Percentiles rank a stretch among this genome's conserved stretches.
Conservation (phyloP, 1,140 invertebrate genomes). For the Telenomus remus region DNA sequence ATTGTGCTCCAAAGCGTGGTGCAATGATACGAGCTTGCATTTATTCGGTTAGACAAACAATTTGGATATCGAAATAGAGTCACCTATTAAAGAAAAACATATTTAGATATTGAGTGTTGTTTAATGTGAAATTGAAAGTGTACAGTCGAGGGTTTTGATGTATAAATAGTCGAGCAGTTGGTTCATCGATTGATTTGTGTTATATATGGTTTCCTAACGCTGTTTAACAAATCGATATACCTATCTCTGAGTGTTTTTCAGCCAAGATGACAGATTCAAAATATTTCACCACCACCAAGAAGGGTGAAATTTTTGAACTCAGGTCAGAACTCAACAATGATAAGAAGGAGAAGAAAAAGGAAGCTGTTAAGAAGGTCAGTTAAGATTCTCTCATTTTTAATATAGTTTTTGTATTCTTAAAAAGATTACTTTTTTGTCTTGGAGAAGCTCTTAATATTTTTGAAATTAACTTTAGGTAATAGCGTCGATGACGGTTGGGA, state of each 20-base stretch:
- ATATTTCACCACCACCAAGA: slow-evolving; percentile 99
- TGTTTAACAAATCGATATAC: slow-evolving; percentile 4
- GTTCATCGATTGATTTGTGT: slow-evolving; percentile 38
- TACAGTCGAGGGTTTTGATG: background rate
- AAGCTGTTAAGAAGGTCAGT: slow-evolving; percentile 97
- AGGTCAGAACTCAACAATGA: slow-evolving; percentile 99
- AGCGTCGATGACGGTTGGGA: slow-evolving; percentile 99
- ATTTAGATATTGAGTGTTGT: too few relatives aligned
- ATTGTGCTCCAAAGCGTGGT: background rate
- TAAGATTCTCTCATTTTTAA: slow-evolving; percentile 19
- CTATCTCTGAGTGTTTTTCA: slow-evolving; percentile 42
- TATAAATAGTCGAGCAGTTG: background rate
- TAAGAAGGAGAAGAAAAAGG: slow-evolving; percentile 99
- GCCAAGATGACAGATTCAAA: slow-evolving; percentile 98
- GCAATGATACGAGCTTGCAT: background rate
- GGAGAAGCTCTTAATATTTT: too few relatives aligned
- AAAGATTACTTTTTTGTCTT: too few relatives aligned
- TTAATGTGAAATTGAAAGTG: background rate
- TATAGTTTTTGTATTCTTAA: too few relatives aligned
- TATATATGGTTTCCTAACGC: slow-evolving; percentile 31
- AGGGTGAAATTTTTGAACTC: slow-evolving; percentile 99
- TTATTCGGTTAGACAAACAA: too few relatives aligned
- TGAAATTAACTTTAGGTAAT: slow-evolving; percentile 91
- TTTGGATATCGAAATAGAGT: too few relatives aligned
- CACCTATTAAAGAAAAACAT: too few relatives aligned